Evolutionary conservation across 2,888 invertebrate species (phyloP).

Genomic region (Noctuana brunneofusca): DNA sequence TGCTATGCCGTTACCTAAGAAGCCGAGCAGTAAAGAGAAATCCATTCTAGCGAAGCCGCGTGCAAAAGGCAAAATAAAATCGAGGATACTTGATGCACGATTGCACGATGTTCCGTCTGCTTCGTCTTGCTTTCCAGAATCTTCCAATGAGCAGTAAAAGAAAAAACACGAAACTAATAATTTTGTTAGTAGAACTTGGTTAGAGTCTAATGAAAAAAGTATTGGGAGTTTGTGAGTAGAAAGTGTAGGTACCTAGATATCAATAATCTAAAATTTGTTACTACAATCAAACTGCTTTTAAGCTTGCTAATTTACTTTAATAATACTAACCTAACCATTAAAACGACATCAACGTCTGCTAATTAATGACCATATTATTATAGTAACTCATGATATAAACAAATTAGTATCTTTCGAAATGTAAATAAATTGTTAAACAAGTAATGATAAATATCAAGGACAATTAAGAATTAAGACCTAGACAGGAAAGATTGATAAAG

Average conservation of each 20-base stretch:
- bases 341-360: no score
- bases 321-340: no score
- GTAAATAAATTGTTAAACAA: no score
- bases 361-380: no score
- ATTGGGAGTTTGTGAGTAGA: not conserved
- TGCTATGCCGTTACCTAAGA: conserved; percentile 31
- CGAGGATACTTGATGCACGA: conserved; percentile 62
- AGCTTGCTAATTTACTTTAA: no score
- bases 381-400: no score
- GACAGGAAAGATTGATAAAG: not conserved
- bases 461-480: not conserved
- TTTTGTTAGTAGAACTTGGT: conserved; percentile 25
- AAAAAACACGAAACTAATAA: conserved; percentile 34
- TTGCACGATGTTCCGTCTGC: conserved; percentile 59
- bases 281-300: no score
- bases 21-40: conserved; percentile 35
- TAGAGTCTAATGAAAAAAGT: not conserved
- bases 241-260: no score
- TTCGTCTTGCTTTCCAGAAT: conserved; percentile 58
- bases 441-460: conserved; percentile 7
- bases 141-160: conserved; percentile 49
- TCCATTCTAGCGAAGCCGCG: conserved; percentile 36
- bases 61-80: conserved; percentile 39
- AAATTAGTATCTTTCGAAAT: no score
- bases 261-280: no score